A percentile compares a stretch with the other conserved stretches of the same genome.
Conservation (phyloP, 2,113 vertebrate genomes). For the Gallinago paraguaiae region DNA sequence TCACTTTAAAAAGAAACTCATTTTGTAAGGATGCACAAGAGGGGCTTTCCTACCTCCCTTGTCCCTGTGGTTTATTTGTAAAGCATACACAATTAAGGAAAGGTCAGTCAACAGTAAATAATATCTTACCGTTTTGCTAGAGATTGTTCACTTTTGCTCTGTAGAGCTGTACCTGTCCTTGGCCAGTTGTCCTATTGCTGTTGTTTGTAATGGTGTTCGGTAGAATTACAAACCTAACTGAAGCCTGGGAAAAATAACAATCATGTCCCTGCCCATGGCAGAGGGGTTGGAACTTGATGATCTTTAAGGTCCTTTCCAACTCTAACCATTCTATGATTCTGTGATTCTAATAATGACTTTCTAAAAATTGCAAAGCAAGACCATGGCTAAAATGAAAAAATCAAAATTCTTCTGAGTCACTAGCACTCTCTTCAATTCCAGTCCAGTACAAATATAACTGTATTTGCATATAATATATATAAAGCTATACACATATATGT, state of each 20-base stretch:
- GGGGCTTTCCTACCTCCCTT: not conserved
- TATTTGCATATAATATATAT: not conserved
- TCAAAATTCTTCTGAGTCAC: not conserved
- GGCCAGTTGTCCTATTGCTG: not conserved
- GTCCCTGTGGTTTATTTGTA: constrained; percentile 51
- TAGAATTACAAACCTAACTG: not conserved
- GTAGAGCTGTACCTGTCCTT: not conserved
- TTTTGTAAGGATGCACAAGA: constrained; percentile 59
- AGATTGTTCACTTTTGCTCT: not conserved
- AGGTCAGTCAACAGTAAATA: constrained; percentile 56
- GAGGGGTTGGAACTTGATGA: too few relatives aligned
- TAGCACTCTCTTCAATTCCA: not conserved
- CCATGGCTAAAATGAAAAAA: not conserved
- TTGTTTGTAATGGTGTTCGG: not conserved
- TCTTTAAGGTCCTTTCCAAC: too few relatives aligned
- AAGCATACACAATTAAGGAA: constrained; percentile 44
- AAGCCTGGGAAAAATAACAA: not conserved
- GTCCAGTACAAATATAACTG: not conserved
- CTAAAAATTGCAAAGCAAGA: not conserved
- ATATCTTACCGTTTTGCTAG: not conserved
- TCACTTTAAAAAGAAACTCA: constrained; percentile 62
- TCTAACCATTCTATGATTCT: too few relatives aligned
- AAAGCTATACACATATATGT: not conserved
- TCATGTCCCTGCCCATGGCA: too few relatives aligned
- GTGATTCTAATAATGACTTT: not conserved